These are phyloP conservation scores for Sula dactylatra DNA, from an alignment of 2,113 vertebrate genomes.

Conservation along the genomic window DNA sequence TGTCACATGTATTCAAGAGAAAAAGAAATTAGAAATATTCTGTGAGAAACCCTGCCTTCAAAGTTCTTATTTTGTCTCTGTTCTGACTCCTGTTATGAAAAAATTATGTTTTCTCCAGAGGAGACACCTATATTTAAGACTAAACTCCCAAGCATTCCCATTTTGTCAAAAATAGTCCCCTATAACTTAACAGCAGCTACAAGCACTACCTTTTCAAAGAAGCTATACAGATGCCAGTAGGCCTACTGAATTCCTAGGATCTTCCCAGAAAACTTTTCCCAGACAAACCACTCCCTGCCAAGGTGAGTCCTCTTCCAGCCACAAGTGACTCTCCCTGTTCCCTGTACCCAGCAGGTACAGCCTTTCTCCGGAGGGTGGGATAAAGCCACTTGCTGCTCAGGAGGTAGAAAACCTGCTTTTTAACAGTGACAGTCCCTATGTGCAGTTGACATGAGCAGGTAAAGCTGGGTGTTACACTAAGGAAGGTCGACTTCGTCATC, in stretches of 20 bases:
- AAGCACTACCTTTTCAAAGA: neutral
- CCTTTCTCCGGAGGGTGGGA: neutral
- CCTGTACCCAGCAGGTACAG: rapidly evolving
- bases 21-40: neutral
- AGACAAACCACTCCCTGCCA: neutral
- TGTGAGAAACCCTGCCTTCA: neutral
- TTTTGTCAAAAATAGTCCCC: neutral
- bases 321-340: neutral
- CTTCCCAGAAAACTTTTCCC: neutral
- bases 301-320: neutral
- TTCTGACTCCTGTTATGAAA: neutral
- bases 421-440: neutral
- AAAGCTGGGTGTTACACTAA: rapidly evolving
- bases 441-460: neutral
- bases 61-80: neutral
- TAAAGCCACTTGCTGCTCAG: neutral
- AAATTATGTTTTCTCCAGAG: neutral
- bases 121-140: neutral
- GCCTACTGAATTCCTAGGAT: neutral
- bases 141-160: neutral
- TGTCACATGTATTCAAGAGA: neutral
- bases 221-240: neutral
- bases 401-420: neutral
- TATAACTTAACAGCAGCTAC: neutral
- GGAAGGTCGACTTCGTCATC: no score